Percentiles rank a stretch among this genome's conserved stretches.
Evolutionary conservation across 1,140 invertebrate species (phyloP).

Genomic region (Drosophila varians): DNA sequence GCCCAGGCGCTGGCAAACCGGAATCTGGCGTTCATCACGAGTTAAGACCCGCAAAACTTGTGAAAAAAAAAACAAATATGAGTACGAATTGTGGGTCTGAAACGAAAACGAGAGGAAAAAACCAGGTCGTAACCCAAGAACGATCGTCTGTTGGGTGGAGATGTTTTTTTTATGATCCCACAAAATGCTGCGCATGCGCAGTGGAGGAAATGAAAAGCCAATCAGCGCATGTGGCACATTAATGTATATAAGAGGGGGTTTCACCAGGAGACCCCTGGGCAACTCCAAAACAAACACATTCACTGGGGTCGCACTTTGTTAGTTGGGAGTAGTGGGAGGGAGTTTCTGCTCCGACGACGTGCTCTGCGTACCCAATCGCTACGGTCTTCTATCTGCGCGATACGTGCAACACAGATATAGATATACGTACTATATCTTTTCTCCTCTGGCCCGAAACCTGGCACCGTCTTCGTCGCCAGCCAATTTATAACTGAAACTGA

Average conservation of each 20-base stretch:
- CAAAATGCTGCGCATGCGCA: constrained; percentile 53
- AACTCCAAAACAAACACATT: constrained; percentile 29
- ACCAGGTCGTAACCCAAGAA: constrained; percentile 45
- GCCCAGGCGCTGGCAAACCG: constrained; percentile 49
- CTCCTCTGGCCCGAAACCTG: constrained; percentile 10
- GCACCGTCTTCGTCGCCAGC: constrained; percentile 30
- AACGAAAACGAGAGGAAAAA: constrained; percentile 71
- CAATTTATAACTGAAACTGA: constrained; percentile 32
- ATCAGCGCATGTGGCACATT: constrained; percentile 35
- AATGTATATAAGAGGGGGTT: neutral
- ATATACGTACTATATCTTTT: too few species aligned
- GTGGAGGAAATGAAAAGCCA: constrained; percentile 42
- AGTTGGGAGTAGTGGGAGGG: constrained; percentile 10
- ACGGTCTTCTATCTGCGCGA: neutral
- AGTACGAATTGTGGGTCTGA: constrained; percentile 12
- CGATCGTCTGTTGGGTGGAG: constrained; percentile 8
- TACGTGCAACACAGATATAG: too few species aligned
- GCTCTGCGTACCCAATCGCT: neutral
- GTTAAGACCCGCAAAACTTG: constrained; percentile 50
- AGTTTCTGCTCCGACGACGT: neutral
- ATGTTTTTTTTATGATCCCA: neutral
- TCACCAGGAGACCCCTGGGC: neutral
- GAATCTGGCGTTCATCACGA: constrained; percentile 62
- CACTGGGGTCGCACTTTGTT: constrained; percentile 6
- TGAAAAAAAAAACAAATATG: constrained; percentile 26